Percentiles rank a stretch among this genome's conserved stretches.
Conservation (phyloP, 2,797 vertebrate species). For the Fistularia commersonii region DNA sequence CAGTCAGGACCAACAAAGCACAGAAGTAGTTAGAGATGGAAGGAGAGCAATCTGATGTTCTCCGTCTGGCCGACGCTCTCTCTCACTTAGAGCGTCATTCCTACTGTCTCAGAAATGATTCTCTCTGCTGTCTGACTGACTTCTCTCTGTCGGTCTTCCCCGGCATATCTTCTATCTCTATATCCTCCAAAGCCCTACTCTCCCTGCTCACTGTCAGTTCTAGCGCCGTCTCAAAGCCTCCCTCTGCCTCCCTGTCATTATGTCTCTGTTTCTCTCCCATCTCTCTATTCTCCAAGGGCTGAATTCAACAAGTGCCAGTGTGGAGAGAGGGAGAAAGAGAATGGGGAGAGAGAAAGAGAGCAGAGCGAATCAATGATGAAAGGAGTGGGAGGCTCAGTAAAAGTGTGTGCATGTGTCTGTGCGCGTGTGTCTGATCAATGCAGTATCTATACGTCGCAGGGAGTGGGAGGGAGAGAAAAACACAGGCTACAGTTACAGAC, state of each 20-base stretch:
- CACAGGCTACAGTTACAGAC: slow-evolving; percentile 80
- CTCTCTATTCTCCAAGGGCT: slow-evolving; percentile 63
- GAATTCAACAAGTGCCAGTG: slow-evolving; percentile 80
- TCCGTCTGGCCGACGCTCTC: slow-evolving; percentile 48
- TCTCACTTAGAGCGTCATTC: slow-evolving; percentile 62
- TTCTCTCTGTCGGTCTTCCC: slow-evolving; percentile 44
- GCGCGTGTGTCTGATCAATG: slow-evolving; percentile 73
- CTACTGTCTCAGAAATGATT: slow-evolving; percentile 43
- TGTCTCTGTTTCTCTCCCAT: slow-evolving; percentile 55
- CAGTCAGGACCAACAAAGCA: slow-evolving; percentile 3
- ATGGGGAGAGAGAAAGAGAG: slow-evolving; percentile 29
- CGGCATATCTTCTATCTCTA: slow-evolving; percentile 47
- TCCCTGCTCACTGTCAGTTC: slow-evolving; percentile 55
- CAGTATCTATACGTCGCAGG: slow-evolving; percentile 82
- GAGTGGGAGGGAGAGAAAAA: slow-evolving; percentile 75
- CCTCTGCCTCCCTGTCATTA: slow-evolving; percentile 69
- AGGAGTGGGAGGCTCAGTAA: slow-evolving; percentile 65
- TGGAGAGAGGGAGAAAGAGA: slow-evolving; percentile 43
- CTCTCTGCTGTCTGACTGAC: slow-evolving; percentile 46
- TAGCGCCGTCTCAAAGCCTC: slow-evolving; percentile 60
- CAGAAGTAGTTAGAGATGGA: slow-evolving; percentile 37
- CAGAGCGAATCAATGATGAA: slow-evolving; percentile 73
- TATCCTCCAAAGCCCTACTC: slow-evolving; percentile 63
- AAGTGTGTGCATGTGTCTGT: slow-evolving; percentile 32
- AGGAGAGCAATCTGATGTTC: slow-evolving; percentile 50